Evolutionary conservation across 2,113 vertebrate species (phyloP).

Genomic region (Podilymbus podiceps): DNA sequence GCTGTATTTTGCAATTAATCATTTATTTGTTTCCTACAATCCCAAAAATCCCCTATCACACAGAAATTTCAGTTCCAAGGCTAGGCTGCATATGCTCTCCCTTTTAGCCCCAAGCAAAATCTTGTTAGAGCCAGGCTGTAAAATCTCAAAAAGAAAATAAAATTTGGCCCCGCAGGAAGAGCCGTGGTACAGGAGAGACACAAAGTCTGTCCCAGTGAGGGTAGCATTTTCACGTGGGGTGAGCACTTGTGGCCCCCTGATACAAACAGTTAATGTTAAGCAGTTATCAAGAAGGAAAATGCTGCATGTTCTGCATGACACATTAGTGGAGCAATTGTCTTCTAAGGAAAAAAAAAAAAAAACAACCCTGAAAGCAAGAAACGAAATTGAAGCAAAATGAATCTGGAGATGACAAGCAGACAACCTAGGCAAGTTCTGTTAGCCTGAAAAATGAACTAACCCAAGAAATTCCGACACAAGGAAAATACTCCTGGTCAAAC

Average conservation of each 20-base stretch:
- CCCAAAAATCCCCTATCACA: not conserved
- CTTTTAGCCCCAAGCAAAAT: not conserved
- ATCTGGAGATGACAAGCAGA: not conserved
- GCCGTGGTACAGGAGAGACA: not conserved
- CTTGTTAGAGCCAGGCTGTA: not conserved
- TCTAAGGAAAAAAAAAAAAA: not conserved
- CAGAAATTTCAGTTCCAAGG: not conserved
- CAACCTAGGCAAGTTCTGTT: not conserved
- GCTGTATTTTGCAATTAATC: not conserved
- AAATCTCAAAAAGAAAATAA: not conserved
- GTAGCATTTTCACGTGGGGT: rapidly evolving
- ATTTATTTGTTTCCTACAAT: constrained; percentile 22
- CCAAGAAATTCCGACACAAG: not conserved
- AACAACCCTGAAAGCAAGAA: not conserved
- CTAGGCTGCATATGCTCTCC: not conserved
- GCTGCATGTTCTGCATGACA: not conserved
- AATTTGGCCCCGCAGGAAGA: not conserved
- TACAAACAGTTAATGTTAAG: not conserved
- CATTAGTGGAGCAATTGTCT: not conserved
- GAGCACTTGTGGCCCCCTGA: not conserved
- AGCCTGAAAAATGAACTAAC: not conserved
- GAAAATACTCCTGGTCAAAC: not conserved
- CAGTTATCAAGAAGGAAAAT: not conserved
- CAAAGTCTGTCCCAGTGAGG: not conserved
- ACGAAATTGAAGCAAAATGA: not conserved